Conservation (phyloP, 2,888 invertebrate species). For the Coenonympha arcania region DNA sequence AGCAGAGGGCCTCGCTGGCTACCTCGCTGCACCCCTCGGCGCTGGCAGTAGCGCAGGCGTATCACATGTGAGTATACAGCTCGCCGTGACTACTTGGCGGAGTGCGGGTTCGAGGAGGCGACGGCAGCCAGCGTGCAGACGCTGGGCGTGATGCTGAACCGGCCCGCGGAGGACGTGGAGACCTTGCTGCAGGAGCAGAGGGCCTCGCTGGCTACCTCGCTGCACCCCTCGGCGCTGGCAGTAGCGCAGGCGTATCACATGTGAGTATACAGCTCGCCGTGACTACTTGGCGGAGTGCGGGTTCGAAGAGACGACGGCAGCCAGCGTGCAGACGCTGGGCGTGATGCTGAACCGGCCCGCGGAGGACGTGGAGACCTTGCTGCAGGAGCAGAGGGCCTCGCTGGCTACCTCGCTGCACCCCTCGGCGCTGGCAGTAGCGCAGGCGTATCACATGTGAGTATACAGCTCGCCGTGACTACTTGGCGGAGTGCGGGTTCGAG, state of each 20-base stretch:
- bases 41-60: conserved; percentile 48
- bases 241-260: conserved; percentile 51
- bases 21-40: conserved; percentile 50
- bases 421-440: conserved; percentile 46
- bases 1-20: conserved; percentile 34
- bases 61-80: conserved; percentile 48
- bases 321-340: conserved; percentile 46
- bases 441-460: conserved; percentile 58
- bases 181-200: conserved; percentile 40
- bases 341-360: conserved; percentile 53
- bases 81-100: conserved; percentile 61
- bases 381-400: conserved; percentile 36
- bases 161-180: conserved; percentile 47
- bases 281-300: conserved; percentile 63
- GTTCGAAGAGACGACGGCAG: conserved; percentile 53
- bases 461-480: conserved; percentile 54
- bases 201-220: conserved; percentile 29
- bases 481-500: conserved; percentile 63
- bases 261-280: conserved; percentile 61
- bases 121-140: conserved; percentile 44
- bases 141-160: conserved; percentile 53
- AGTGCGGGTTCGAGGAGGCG: conserved; percentile 63
- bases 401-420: conserved; percentile 44
- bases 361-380: conserved; percentile 46
- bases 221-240: conserved; percentile 53